These are phyloP conservation scores for Euzetes globulus DNA, from an alignment of 2,888 invertebrate genomes.

Conservation along the genomic window DNA sequence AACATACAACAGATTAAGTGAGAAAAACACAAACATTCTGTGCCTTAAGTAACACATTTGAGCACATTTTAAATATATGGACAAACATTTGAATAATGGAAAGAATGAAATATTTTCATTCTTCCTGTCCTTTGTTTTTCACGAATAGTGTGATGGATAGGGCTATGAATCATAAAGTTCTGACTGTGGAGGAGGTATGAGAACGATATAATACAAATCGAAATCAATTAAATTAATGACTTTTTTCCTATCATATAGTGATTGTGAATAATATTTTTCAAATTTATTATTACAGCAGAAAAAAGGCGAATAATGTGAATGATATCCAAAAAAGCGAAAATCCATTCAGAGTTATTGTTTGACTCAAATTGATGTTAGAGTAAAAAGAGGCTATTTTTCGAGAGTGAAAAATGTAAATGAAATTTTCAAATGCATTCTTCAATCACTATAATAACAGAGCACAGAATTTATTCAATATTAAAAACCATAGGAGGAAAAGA, in stretches of 20 bases:
- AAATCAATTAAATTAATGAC: conserved; percentile 25
- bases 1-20: not conserved
- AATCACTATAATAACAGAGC: too few relatives aligned
- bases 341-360: too few relatives aligned
- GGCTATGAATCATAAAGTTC: not conserved
- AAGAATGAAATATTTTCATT: too few relatives aligned
- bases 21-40: not conserved
- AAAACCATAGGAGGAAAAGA: too few relatives aligned
- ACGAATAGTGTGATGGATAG: not conserved
- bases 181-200: not conserved
- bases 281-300: not conserved
- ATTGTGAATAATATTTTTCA: not conserved
- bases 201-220: not conserved
- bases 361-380: too few relatives aligned
- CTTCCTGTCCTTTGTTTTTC: too few relatives aligned
- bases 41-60: not conserved
- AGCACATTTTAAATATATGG: not conserved
- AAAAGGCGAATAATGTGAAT: not conserved
- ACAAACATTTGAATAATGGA: not conserved
- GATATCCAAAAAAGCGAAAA: too few relatives aligned
- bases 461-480: too few relatives aligned
- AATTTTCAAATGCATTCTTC: too few relatives aligned
- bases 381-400: too few relatives aligned
- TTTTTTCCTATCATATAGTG: not conserved
- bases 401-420: too few relatives aligned